These are phyloP conservation scores for Pipistrellus kuhlii DNA, from an alignment of 2,797 vertebrate genomes.

Conservation along the genomic window DNA sequence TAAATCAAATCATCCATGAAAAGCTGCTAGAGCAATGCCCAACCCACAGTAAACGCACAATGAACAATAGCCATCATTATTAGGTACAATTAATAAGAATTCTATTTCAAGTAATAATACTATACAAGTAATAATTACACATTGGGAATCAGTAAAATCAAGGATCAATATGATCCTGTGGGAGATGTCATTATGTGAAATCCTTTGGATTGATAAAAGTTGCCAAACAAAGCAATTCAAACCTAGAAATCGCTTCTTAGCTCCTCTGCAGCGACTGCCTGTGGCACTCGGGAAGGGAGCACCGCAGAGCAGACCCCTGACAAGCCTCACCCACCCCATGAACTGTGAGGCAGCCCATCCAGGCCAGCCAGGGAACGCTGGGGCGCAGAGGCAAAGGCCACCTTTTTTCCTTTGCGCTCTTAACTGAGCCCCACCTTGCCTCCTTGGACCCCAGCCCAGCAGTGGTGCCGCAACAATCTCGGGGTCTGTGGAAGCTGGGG, in stretches of 20 bases:
- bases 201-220: slow-evolving; percentile 24
- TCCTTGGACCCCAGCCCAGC: slow-evolving; percentile 43
- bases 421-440: not conserved
- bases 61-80: not conserved
- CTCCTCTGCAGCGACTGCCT: not conserved
- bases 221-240: slow-evolving; percentile 56
- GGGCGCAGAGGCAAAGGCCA: not conserved
- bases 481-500: slow-evolving; percentile 32
- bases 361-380: not conserved
- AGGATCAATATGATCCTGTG: not conserved
- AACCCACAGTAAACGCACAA: not conserved
- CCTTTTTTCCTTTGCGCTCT: slow-evolving; percentile 21
- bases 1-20: not conserved
- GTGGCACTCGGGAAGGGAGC: not conserved
- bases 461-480: slow-evolving; percentile 39
- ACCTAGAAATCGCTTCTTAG: slow-evolving; percentile 14
- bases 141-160: slow-evolving; percentile 9
- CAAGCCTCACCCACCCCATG: slow-evolving; percentile 54
- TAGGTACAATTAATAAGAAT: slow-evolving; percentile 7
- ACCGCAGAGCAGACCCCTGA: not conserved
- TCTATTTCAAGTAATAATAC: not conserved
- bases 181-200: not conserved
- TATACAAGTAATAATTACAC: not conserved
- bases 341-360: slow-evolving; percentile 41
- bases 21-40: not conserved